Conservation (phyloP, 2,113 vertebrate genomes). For the Campylorhamphus procurvoides region DNA sequence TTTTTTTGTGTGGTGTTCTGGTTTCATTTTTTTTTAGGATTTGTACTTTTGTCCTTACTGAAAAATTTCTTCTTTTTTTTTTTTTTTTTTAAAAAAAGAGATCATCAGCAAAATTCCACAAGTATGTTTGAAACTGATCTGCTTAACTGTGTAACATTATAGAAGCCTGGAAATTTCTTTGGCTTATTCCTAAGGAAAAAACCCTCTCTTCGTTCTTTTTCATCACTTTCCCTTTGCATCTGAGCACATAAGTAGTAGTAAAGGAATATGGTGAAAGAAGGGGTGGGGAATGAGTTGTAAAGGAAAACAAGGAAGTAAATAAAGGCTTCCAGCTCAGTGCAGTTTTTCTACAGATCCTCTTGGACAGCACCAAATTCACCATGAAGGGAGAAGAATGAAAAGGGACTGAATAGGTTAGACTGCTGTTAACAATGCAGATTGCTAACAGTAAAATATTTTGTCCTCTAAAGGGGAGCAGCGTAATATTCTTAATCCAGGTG, state of each 20-base stretch:
- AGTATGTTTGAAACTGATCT: not conserved
- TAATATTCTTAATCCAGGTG: not conserved
- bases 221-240: not conserved
- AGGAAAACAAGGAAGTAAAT: not conserved
- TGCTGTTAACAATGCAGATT: not conserved
- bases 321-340: not conserved
- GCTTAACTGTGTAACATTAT: not conserved
- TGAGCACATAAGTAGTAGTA: not conserved
- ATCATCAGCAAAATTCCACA: not conserved
- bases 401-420: not conserved
- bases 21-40: not conserved
- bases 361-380: not conserved
- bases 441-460: not conserved
- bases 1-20: not conserved
- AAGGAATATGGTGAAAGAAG: not conserved
- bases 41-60: not conserved
- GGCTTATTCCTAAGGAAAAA: not conserved
- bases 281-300: not conserved
- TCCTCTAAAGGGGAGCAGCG: not conserved
- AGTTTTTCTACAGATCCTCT: not conserved
- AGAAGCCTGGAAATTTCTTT: not conserved
- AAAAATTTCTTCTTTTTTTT: not conserved
- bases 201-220: not conserved
- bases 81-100: not conserved
- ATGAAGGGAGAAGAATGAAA: not conserved